Evolutionary conservation across 2,888 invertebrate species (phyloP).

Genomic region (Linnaemya tessellans): DNA sequence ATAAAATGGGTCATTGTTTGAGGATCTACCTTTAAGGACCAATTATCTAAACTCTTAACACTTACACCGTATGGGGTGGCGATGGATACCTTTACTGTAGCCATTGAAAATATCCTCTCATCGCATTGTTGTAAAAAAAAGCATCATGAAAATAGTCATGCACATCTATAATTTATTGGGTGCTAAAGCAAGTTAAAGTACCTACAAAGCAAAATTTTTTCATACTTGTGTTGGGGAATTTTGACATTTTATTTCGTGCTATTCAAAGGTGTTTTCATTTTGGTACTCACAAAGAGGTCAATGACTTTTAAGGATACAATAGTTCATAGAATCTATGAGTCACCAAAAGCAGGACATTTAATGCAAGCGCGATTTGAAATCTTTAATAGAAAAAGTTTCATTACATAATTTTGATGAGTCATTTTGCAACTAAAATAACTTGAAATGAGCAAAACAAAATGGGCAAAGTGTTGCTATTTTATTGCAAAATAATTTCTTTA

Average conservation of each 20-base stretch:
- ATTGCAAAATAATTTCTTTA: too few relatives aligned
- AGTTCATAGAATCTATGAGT: too few relatives aligned
- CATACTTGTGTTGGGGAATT: conserved; percentile 1
- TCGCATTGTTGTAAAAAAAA: neutral
- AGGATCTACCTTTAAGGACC: neutral
- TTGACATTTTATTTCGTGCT: conserved; percentile 17
- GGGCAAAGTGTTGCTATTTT: too few relatives aligned
- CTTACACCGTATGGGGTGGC: neutral
- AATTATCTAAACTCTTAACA: neutral
- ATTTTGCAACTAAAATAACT: too few relatives aligned
- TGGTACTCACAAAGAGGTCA: too few relatives aligned
- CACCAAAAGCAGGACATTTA: too few relatives aligned
- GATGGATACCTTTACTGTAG: neutral
- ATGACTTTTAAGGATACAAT: too few relatives aligned
- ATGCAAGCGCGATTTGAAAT: too few relatives aligned
- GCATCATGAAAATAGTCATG: conserved; percentile 13
- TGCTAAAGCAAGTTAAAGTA: conserved; percentile 41
- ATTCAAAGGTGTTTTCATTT: conserved; percentile 5
- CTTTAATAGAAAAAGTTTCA: too few relatives aligned
- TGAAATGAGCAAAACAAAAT: too few relatives aligned
- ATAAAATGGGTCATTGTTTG: conserved; percentile 49
- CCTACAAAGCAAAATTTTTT: neutral
- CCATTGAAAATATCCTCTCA: conserved; percentile 20
- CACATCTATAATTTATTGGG: conserved; percentile 36
- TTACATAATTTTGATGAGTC: too few relatives aligned